Base-by-base conservation (phyloP, 2,888 invertebrate genomes). In the Calameuta idolon region DNA sequence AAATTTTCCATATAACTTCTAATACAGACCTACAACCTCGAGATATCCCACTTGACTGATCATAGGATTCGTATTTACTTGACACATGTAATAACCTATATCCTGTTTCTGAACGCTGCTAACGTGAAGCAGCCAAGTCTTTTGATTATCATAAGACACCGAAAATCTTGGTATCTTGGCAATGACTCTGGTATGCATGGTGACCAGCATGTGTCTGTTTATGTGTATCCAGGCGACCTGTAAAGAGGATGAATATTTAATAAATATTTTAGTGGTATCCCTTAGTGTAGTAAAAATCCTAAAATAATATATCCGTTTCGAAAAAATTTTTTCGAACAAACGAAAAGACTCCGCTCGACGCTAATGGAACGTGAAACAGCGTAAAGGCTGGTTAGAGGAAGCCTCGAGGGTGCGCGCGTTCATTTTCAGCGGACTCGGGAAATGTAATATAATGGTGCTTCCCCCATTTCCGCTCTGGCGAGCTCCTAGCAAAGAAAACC, bases 221-320 rank as follows among this genome's bases (percentile, higher is more conserved):
- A 98, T 97, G 92, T 98, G 97, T 88, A 98, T 96, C 98, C 98
- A 98, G 82, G 98, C 98, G 88, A 98, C 97, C 98, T 98, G 92
- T 0, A 55, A 55, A 89, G 78, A 71, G 79, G 76, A 79, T 78
- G 78, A 75, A 55, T 35, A 31, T 34, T 12, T 35, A 5, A 12
- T 12, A 78, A 31, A 68, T 78, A 9, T 71, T 71, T 71, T 69
- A 11, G 11, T 2, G 0, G 0, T 0, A 15, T 1, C 3, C 33
- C 1, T 33, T 3, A 33, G 33, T 1, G 3, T 0, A 69, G 11
- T 11, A 11, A 71, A 71, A 71, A 30, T 71, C 11, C 4, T 15
- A 55, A 55, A 55, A 2, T 15, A 5, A 2, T 0, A 23, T 37
- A 55, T 9, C 40, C 40, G 40, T 55, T 15, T 9, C 40, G 1